These are phyloP conservation scores for Neosalanx taihuensis DNA, from an alignment of 2,797 vertebrate species.

Conservation along the genomic window DNA sequence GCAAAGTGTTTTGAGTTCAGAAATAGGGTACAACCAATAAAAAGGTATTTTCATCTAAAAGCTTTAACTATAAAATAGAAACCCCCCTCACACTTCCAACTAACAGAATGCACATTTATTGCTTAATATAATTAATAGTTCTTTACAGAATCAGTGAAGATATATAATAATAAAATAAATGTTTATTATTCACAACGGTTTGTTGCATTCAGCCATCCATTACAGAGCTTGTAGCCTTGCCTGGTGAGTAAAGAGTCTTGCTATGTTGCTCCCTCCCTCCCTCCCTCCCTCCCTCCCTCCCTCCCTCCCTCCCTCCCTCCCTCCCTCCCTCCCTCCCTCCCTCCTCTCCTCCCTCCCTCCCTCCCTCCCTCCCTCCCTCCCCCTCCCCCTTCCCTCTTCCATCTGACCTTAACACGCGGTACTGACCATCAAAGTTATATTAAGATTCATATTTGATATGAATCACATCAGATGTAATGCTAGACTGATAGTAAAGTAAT, in stretches of 20 bases:
- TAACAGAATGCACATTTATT: neutral
- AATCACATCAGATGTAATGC: slow-evolving; percentile 35
- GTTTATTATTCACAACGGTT: too few species aligned
- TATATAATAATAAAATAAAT: too few species aligned
- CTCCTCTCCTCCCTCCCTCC: neutral
- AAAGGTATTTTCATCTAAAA: neutral
- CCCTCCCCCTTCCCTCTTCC: neutral
- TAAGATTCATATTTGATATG: slow-evolving; percentile 40
- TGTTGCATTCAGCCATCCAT: too few species aligned
- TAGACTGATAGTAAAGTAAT: slow-evolving; percentile 41
- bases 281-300: neutral
- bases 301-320: neutral
- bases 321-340: neutral
- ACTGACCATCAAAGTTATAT: slow-evolving; percentile 41
- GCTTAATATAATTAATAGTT: neutral
- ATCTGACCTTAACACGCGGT: slow-evolving; percentile 39
- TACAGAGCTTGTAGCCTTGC: too few species aligned
- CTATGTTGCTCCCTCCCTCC: too few species aligned
- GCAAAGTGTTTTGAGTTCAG: neutral
- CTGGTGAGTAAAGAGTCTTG: too few species aligned
- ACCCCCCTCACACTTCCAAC: neutral
- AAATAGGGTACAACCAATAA: neutral
- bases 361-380: neutral
- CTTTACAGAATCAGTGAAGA: neutral
- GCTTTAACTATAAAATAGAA: neutral